Evolutionary conservation across 2,888 invertebrate genomes (phyloP).

Genomic region (Parapristionchus giblindavisi): DNA sequence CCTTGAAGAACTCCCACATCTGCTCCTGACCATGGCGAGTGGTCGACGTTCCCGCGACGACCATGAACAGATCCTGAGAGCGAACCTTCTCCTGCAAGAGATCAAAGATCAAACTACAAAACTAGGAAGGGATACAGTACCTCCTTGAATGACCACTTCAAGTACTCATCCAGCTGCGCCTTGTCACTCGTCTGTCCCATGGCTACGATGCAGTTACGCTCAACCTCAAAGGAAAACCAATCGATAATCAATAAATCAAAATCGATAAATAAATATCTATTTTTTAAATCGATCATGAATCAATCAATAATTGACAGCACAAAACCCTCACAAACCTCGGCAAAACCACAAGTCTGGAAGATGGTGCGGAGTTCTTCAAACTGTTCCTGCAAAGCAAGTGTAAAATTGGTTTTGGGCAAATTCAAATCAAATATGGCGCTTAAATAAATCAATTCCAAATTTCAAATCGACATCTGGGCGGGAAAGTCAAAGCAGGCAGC

Average conservation of each 20-base stretch:
- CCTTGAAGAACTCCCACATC: constrained; percentile 62
- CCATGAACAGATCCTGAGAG: constrained; percentile 58
- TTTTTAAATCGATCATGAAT: neutral
- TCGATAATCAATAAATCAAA: too few species aligned
- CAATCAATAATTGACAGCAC: neutral
- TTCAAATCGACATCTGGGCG: too few species aligned
- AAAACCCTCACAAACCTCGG: constrained; percentile 49
- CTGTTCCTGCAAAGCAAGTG: constrained; percentile 42
- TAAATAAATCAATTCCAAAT: too few species aligned
- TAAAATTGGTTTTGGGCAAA: too few species aligned
- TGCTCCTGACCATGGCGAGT: constrained; percentile 55
- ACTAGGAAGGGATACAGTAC: constrained; percentile 28
- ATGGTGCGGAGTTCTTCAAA: constrained; percentile 53
- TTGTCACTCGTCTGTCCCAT: constrained; percentile 53
- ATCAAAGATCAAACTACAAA: too few species aligned
- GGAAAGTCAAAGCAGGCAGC: neutral
- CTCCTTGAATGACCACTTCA: constrained; percentile 59
- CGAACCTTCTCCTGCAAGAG: constrained; percentile 59
- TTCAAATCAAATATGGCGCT: too few species aligned
- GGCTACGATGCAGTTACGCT: constrained; percentile 48
- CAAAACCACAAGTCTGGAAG: constrained; percentile 57
- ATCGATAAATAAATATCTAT: neutral
- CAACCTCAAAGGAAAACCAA: too few species aligned
- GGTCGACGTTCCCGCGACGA: constrained; percentile 44
- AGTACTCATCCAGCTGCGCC: constrained; percentile 50